These are phyloP conservation scores for Hiodon tergisus DNA, from an alignment of 2,113 vertebrate species.

Conservation along the genomic window DNA sequence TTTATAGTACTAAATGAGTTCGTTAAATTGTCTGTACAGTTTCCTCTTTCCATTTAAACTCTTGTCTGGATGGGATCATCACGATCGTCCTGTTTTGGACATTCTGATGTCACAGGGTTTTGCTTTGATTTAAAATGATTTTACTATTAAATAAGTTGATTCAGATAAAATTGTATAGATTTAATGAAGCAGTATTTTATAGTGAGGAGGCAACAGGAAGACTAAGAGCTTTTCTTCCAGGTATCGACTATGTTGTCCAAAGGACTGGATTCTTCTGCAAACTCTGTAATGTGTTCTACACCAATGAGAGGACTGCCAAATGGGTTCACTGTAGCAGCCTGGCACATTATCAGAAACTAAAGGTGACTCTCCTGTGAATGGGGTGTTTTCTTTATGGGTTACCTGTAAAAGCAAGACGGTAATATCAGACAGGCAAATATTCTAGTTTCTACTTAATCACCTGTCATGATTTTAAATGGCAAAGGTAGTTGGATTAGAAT, in stretches of 20 bases:
- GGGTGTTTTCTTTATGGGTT: too few relatives aligned
- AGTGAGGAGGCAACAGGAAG: too few relatives aligned
- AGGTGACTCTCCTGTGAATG: conserved; percentile 53
- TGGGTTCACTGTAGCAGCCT: conserved; percentile 81
- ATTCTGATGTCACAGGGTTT: too few relatives aligned
- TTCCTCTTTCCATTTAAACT: background rate
- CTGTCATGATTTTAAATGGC: too few relatives aligned
- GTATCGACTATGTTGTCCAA: conserved; percentile 69
- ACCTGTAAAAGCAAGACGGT: too few relatives aligned
- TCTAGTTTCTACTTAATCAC: too few relatives aligned
- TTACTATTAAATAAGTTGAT: background rate
- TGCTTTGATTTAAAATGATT: background rate
- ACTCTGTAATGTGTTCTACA: conserved; percentile 83
- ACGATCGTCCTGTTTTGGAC: too few relatives aligned
- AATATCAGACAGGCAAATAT: too few relatives aligned
- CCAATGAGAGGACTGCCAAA: conserved; percentile 80
- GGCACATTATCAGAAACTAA: conserved; percentile 81
- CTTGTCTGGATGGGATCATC: too few relatives aligned
- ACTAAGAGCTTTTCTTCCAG: conserved; percentile 57
- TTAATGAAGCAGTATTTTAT: background rate
- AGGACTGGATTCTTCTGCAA: conserved; percentile 86
- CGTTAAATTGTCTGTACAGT: background rate
- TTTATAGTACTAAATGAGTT: background rate
- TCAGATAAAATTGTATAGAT: too few relatives aligned
- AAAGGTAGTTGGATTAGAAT: too few relatives aligned